Percentiles rank a stretch among this genome's conserved stretches.
Evolutionary conservation across 2,797 vertebrate genomes (phyloP).

Genomic region (Coreius guichenoti): DNA sequence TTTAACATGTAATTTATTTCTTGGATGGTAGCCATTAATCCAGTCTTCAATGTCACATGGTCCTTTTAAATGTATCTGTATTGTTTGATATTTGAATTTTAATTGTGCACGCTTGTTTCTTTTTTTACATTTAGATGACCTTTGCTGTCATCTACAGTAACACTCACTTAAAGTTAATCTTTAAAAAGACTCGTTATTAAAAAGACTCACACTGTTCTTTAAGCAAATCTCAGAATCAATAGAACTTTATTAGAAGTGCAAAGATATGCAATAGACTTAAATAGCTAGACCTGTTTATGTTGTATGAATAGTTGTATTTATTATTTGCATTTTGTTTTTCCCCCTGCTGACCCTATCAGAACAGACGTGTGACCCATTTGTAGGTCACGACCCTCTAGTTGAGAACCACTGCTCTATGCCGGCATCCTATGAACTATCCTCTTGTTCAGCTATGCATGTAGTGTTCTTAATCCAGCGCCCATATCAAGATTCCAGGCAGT

Average conservation of each 20-base stretch:
- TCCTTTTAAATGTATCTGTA: background rate
- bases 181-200: background rate
- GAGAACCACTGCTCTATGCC: conserved; percentile 12
- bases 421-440: background rate
- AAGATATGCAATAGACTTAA: background rate
- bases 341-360: conserved; percentile 2
- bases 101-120: background rate
- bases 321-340: background rate
- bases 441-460: conserved; percentile 39
- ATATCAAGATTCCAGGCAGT: conserved; percentile 76
- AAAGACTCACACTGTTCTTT: background rate
- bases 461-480: conserved; percentile 62
- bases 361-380: conserved; percentile 12
- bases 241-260: background rate
- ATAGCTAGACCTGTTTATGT: background rate
- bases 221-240: background rate
- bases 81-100: background rate
- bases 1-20: no score
- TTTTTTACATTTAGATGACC: background rate
- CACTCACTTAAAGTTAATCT: background rate
- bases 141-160: background rate
- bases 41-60: background rate
- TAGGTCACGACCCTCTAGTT: conserved; percentile 4
- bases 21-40: no score
- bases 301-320: conserved; percentile 11